These are phyloP conservation scores for Pectinophora gossypiella DNA, from an alignment of 1,140 invertebrate species.

Conservation along the genomic window DNA sequence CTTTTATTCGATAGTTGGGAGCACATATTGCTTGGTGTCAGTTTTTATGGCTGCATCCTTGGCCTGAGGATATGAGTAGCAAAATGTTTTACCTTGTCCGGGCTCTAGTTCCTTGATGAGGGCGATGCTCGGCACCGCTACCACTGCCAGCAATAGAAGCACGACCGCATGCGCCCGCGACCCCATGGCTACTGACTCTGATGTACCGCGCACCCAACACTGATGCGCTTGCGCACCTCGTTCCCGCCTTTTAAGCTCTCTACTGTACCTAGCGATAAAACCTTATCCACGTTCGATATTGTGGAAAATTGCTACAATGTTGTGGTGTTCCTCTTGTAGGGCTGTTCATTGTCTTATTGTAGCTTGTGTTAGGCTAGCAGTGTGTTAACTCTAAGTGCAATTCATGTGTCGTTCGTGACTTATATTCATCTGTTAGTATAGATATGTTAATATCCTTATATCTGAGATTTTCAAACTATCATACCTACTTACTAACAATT, in stretches of 20 bases:
- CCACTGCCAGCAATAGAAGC: constrained; percentile 25
- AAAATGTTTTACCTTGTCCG: constrained; percentile 44
- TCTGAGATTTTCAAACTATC: too few relatives aligned
- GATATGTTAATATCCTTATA: too few relatives aligned
- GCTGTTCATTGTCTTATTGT: too few relatives aligned
- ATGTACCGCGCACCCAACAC: constrained; percentile 21
- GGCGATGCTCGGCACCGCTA: constrained; percentile 34
- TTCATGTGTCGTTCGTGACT: too few relatives aligned
- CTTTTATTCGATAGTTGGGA: too few relatives aligned
- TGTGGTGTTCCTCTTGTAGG: too few relatives aligned
- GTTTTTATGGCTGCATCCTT: too few relatives aligned
- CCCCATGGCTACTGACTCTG: constrained; percentile 54
- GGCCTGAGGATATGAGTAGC: constrained; percentile 10
- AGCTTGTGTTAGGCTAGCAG: too few relatives aligned
- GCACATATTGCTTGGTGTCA: too few relatives aligned
- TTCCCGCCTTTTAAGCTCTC: constrained; percentile 38
- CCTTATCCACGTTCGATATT: neutral
- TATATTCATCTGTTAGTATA: too few relatives aligned
- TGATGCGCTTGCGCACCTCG: constrained; percentile 35
- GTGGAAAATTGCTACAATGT: constrained; percentile 1
- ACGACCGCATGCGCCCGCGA: constrained; percentile 36
- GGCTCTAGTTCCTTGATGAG: constrained; percentile 51
- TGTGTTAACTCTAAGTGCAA: too few relatives aligned
- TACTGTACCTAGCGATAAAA: constrained; percentile 8
- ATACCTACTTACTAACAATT: too few relatives aligned